Evolutionary conservation across 64 coral and sea anemone species (phyloP).

Genomic region (Montipora capricornis): DNA sequence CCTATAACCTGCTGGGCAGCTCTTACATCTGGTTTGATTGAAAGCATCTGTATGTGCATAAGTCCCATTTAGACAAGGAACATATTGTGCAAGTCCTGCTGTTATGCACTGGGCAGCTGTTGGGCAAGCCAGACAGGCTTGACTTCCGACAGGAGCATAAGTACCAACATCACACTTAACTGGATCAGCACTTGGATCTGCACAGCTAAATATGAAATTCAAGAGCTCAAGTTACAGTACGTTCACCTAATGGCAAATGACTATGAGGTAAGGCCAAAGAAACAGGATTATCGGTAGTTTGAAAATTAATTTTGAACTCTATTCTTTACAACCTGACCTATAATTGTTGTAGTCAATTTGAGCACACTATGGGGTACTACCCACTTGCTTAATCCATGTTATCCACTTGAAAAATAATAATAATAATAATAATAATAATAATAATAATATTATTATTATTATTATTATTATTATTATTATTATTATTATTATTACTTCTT

Average conservation of each 20-base stretch:
- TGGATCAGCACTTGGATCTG: constrained; percentile 57
- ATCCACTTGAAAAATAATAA: too few species aligned
- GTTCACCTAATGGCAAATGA: background rate
- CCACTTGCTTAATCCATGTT: too few species aligned
- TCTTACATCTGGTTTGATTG: constrained; percentile 37
- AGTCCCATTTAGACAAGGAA: constrained; percentile 33
- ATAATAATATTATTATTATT: too few species aligned
- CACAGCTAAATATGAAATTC: background rate
- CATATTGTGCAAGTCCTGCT: constrained; percentile 2
- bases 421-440: too few species aligned
- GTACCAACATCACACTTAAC: constrained; percentile 48
- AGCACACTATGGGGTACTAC: too few species aligned
- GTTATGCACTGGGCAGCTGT: constrained; percentile 54
- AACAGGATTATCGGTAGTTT: too few species aligned
- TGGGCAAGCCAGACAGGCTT: constrained; percentile 59
- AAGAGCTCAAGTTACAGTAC: too few species aligned
- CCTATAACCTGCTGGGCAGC: constrained; percentile 53
- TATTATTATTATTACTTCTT: too few species aligned
- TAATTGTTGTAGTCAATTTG: too few species aligned
- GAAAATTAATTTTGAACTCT: too few species aligned
- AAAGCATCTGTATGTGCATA: background rate
- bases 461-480: too few species aligned
- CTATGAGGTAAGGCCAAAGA: background rate
- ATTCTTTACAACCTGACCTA: too few species aligned
- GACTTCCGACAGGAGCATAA: constrained; percentile 51